phyloP scores from a whole-genome alignment of 30 jellyfish, hydroid and myxozoan species.

The Turritopsis dohrnii region DNA sequence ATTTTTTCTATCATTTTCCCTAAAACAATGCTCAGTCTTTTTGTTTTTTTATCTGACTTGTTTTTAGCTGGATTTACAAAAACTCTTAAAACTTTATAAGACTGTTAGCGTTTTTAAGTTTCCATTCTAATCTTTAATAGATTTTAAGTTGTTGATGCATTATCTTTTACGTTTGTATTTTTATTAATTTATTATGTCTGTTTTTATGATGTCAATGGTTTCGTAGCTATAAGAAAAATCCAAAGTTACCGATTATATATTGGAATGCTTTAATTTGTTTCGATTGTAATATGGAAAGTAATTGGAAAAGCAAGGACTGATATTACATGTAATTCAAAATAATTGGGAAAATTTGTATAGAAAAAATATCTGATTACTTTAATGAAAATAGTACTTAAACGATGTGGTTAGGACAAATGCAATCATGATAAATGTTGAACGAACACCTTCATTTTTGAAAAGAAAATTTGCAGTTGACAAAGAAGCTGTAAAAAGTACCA shows the following conservation, averaged over 20 bases:
- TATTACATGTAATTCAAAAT: background rate
- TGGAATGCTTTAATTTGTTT: background rate
- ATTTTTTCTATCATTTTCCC: too few relatives aligned
- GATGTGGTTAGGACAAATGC: background rate
- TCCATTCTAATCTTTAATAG: background rate
- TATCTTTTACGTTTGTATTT: too few relatives aligned
- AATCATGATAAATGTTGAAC: slow-evolving; percentile 1
- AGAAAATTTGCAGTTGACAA: background rate
- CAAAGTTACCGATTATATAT: background rate
- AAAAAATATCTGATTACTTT: background rate
- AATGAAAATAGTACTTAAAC: background rate
- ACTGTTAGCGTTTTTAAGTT: background rate
- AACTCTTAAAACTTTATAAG: background rate
- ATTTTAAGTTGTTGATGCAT: background rate
- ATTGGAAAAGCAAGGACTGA: background rate
- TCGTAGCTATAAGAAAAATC: background rate
- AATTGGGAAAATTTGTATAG: background rate
- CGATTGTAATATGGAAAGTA: background rate
- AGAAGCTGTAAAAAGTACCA: background rate
- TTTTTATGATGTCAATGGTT: background rate
- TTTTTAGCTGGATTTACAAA: background rate
- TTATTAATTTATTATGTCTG: too few relatives aligned
- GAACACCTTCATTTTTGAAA: slow-evolving; percentile 18
- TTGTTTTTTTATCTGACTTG: background rate
- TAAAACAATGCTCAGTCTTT: too few relatives aligned